Evolutionary conservation across 2,888 invertebrate species (phyloP).

Genomic region (Scaptomyza reducta): DNA sequence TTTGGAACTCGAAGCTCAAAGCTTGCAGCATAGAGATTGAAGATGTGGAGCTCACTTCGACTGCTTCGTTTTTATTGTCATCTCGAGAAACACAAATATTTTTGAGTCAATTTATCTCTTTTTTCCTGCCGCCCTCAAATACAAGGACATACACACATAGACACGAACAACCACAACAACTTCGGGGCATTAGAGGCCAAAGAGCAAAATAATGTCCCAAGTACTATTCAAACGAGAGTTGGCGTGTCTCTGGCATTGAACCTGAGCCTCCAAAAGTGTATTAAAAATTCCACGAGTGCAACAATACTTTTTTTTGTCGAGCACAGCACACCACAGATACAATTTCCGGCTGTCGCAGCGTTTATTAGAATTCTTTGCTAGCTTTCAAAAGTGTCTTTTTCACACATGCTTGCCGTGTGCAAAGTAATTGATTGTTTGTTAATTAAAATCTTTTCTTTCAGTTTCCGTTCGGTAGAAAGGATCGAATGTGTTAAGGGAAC

Average conservation of each 20-base stretch:
- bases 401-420: background rate
- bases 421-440: background rate
- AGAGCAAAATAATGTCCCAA: constrained; percentile 4
- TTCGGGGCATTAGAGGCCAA: constrained; percentile 17
- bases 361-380: background rate
- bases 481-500: background rate
- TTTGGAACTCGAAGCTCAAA: background rate
- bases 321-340: background rate
- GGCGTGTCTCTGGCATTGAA: background rate
- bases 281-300: constrained; percentile 46
- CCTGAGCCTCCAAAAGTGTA: constrained; percentile 4
- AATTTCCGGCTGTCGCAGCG: constrained; percentile 14
- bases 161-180: background rate
- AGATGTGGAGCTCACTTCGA: constrained; percentile 8
- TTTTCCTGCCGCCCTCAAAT: constrained; percentile 4
- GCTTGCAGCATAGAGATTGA: background rate
- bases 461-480: background rate
- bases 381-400: background rate
- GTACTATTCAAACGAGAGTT: background rate
- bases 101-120: constrained; percentile 53
- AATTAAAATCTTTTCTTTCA: background rate
- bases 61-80: constrained; percentile 42
- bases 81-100: constrained; percentile 39
- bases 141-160: background rate
- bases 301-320: constrained; percentile 2